Evolutionary conservation across 2,888 invertebrate genomes (phyloP).

Genomic region (Orthosia cruda): DNA sequence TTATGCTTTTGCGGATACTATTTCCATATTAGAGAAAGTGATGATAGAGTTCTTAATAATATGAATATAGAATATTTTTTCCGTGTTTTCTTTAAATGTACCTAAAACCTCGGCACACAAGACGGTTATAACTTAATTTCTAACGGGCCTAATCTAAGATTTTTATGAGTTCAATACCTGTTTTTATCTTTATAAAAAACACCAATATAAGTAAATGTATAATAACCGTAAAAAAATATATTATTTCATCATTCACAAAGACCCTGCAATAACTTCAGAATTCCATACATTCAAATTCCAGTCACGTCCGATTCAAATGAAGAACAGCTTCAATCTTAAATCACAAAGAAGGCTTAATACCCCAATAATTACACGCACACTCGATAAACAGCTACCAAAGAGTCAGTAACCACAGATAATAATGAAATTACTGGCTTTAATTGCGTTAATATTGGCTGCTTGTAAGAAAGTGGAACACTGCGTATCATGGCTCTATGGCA

Average conservation of each 20-base stretch:
- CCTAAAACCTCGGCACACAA: background rate
- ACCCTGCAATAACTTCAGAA: background rate
- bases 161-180: background rate
- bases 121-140: background rate
- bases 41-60: constrained; percentile 23
- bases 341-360: constrained; percentile 14
- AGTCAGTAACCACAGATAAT: constrained; percentile 71
- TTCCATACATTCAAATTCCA: constrained; percentile 24
- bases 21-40: constrained; percentile 68
- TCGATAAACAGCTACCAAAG: constrained; percentile 66
- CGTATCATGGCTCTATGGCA: background rate
- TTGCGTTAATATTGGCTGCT: constrained; percentile 54
- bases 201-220: background rate
- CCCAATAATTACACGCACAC: constrained; percentile 38
- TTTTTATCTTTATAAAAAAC: background rate
- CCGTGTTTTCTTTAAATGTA: constrained; percentile 5
- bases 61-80: constrained; percentile 2
- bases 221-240: background rate
- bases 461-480: constrained; percentile 50
- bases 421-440: constrained; percentile 75
- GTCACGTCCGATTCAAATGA: constrained; percentile 39
- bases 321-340: constrained; percentile 5
- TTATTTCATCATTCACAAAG: background rate
- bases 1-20: constrained; percentile 45
- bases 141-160: background rate